phyloP scores from a whole-genome alignment of 2,797 vertebrate genomes.

The Sphaeramia orbicularis region DNA sequence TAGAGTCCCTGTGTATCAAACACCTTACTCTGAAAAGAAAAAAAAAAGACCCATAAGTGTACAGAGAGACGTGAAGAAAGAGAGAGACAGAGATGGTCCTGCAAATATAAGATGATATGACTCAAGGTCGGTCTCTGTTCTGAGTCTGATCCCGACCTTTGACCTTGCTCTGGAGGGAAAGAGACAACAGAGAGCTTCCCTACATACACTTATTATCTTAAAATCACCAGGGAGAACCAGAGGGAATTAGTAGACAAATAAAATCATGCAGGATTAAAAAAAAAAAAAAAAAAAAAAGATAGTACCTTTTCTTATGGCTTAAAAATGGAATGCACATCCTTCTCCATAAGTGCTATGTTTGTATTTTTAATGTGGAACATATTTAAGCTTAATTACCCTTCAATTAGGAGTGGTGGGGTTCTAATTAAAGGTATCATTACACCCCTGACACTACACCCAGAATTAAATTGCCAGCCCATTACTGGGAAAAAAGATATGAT shows the following conservation, averaged over 20 bases:
- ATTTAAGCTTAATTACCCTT: slow-evolving; percentile 37
- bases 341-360: neutral
- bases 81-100: slow-evolving; percentile 5
- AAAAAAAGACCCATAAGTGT: slow-evolving; percentile 10
- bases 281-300: neutral
- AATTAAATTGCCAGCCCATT: slow-evolving; percentile 24
- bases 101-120: neutral
- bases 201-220: slow-evolving; percentile 32
- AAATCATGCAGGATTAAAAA: neutral
- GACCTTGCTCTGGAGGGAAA: slow-evolving; percentile 38
- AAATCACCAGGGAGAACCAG: slow-evolving; percentile 1
- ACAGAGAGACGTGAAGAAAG: slow-evolving; percentile 3
- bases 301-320: neutral
- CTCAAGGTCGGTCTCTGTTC: neutral
- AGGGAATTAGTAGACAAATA: neutral
- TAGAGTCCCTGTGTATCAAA: slow-evolving; percentile 9
- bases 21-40: neutral
- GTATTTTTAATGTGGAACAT: neutral
- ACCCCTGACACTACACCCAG: slow-evolving; percentile 17
- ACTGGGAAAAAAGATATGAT: slow-evolving; percentile 4
- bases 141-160: slow-evolving; percentile 58
- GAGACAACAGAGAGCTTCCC: slow-evolving; percentile 21
- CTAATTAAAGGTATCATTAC: slow-evolving; percentile 50
- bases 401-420: slow-evolving; percentile 30
- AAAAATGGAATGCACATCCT: neutral